phyloP scores from a whole-genome alignment of 1,140 invertebrate genomes.

The Zaprionus nigranus region DNA sequence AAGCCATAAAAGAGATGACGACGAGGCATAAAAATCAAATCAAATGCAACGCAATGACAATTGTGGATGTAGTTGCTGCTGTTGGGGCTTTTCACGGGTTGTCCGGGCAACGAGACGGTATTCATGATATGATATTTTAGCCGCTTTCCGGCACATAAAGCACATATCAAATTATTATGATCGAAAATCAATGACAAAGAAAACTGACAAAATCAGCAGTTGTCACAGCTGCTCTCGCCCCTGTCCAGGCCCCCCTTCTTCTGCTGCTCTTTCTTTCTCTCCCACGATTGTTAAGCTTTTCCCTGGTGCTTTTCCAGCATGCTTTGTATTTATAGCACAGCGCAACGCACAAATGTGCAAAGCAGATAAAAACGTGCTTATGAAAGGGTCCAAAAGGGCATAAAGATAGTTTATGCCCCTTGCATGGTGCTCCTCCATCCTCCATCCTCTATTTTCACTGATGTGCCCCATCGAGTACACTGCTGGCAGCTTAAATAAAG shows the following conservation, averaged over 20 bases:
- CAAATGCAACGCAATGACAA: slow-evolving; percentile 70
- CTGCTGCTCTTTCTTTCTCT: not conserved
- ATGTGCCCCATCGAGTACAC: slow-evolving; percentile 23
- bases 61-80: slow-evolving; percentile 41
- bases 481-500: slow-evolving; percentile 22
- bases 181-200: slow-evolving; percentile 79
- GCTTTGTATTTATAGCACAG: not conserved
- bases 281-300: not conserved
- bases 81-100: slow-evolving; percentile 22
- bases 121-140: slow-evolving; percentile 27
- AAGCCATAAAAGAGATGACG: slow-evolving; percentile 42
- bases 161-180: slow-evolving; percentile 78
- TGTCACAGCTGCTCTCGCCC: slow-evolving; percentile 12
- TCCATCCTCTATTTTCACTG: not conserved
- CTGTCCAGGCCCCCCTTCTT: not conserved
- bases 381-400: slow-evolving; percentile 67
- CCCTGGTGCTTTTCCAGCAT: not conserved
- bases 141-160: slow-evolving; percentile 70
- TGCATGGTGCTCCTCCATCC: slow-evolving; percentile 11
- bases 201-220: slow-evolving; percentile 78
- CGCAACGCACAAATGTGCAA: slow-evolving; percentile 70
- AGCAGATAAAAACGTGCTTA: slow-evolving; percentile 78
- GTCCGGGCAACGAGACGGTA: slow-evolving; percentile 3
- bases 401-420: slow-evolving; percentile 68
- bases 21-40: slow-evolving; percentile 71